Conservation (phyloP, 2,113 vertebrate genomes). For the Urocolius indicus region DNA sequence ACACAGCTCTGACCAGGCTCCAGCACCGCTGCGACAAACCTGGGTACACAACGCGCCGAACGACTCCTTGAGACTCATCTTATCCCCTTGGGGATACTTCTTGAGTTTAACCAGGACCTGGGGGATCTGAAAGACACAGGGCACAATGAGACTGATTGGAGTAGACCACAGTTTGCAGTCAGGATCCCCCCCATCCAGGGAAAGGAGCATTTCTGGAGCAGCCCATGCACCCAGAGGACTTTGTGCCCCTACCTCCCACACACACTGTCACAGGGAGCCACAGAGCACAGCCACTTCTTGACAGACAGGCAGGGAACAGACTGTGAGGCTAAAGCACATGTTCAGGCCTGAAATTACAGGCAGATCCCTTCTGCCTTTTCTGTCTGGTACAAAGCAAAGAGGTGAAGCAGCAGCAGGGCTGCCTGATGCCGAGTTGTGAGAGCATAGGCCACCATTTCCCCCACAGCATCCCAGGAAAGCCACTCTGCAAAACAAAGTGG, state of each 20-base stretch:
- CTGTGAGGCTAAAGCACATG: no score
- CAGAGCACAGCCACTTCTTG: background rate
- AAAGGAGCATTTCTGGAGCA: background rate
- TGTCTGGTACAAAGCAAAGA: background rate
- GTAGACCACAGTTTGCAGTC: background rate
- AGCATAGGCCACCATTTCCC: rapidly evolving
- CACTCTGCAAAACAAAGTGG: background rate
- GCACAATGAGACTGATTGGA: rapidly evolving
- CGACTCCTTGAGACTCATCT: slow-evolving; percentile 72
- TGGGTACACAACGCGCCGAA: rapidly evolving
- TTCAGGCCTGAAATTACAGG: background rate
- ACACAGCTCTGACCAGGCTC: rapidly evolving
- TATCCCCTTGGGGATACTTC: slow-evolving; percentile 92
- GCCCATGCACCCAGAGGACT: background rate
- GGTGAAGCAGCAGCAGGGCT: background rate
- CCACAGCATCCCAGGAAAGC: background rate
- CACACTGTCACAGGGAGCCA: background rate
- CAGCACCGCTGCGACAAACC: background rate
- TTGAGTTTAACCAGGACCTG: slow-evolving; percentile 95
- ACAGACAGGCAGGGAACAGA: background rate
- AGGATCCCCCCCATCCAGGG: background rate
- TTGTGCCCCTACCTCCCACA: background rate
- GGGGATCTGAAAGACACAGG: slow-evolving; percentile 84
- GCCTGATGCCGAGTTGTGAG: background rate
- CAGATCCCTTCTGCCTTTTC: background rate